A percentile compares a stretch with the other conserved stretches of the same genome.
These are phyloP conservation scores for Aricia agestis DNA, from an alignment of 1,140 invertebrate species.

Conservation along the genomic window DNA sequence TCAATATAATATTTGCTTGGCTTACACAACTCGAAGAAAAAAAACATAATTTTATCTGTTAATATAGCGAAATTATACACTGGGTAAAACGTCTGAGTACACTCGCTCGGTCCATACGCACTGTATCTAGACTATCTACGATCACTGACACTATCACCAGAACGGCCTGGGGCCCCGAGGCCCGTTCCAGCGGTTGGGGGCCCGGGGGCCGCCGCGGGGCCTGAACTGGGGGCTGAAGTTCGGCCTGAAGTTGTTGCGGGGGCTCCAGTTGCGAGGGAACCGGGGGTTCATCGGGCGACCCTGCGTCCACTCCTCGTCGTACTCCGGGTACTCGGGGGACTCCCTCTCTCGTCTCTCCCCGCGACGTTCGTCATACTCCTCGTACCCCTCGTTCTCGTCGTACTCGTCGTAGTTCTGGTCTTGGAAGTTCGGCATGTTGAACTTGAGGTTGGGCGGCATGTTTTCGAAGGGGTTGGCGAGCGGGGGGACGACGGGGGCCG, in stretches of 20 bases:
- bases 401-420: conserved; percentile 41
- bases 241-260: conserved; percentile 46
- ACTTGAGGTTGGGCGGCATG: conserved; percentile 49
- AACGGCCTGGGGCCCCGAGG: conserved; percentile 50
- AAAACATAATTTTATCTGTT: background rate
- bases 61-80: background rate
- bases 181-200: conserved; percentile 48
- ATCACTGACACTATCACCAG: conserved; percentile 43
- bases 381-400: conserved; percentile 41
- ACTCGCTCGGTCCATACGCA: background rate
- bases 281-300: conserved; percentile 40
- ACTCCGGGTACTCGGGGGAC: conserved; percentile 33
- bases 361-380: conserved; percentile 29
- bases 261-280: conserved; percentile 60
- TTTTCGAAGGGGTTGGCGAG: conserved; percentile 58
- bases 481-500: conserved; percentile 38
- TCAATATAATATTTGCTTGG: background rate
- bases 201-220: conserved; percentile 48
- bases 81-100: background rate
- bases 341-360: conserved; percentile 24
- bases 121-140: conserved; percentile 12
- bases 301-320: conserved; percentile 38
- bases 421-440: conserved; percentile 37
- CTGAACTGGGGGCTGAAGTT: conserved; percentile 41
- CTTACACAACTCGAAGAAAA: background rate